Conservation (phyloP, 2,888 invertebrate genomes). For the Temnothorax rugatulus region DNA sequence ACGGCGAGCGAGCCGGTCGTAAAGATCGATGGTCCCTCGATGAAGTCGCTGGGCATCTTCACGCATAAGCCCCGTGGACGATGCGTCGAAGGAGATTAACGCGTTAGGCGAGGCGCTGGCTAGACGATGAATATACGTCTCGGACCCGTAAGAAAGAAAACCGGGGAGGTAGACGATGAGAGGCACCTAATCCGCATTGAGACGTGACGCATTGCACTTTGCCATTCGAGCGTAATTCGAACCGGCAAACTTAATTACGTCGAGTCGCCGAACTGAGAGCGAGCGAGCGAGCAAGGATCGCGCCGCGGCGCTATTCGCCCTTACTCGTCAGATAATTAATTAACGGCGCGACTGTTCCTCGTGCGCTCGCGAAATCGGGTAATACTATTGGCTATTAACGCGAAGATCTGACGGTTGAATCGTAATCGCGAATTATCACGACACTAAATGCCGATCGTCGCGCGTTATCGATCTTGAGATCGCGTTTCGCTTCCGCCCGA, state of each 20-base stretch:
- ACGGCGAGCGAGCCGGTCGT: conserved; percentile 48
- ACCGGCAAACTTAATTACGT: conserved; percentile 72
- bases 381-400: conserved; percentile 58
- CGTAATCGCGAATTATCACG: conserved; percentile 42
- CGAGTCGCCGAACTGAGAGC: conserved; percentile 43
- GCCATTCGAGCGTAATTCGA: conserved; percentile 59
- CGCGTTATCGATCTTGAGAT: conserved; percentile 34
- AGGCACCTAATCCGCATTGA: conserved; percentile 8
- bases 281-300: conserved; percentile 24
- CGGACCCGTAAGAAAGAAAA: conserved; percentile 47
- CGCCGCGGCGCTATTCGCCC: conserved; percentile 51
- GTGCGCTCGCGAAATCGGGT: conserved; percentile 66
- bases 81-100: conserved; percentile 71
- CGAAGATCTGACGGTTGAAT: conserved; percentile 49
- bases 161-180: conserved; percentile 27
- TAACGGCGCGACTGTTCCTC: conserved; percentile 53
- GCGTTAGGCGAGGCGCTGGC: conserved; percentile 56
- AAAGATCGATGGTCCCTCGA: conserved; percentile 73
- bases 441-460: conserved; percentile 25
- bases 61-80: conserved; percentile 59
- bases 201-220: conserved; percentile 46
- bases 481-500: conserved; percentile 40
- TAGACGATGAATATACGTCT: conserved; percentile 16
- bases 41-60: conserved; percentile 68
- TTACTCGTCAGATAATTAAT: conserved; percentile 68